Evolutionary conservation across 2,113 vertebrate species (phyloP).

Genomic region (Takifugu bimaculatus): DNA sequence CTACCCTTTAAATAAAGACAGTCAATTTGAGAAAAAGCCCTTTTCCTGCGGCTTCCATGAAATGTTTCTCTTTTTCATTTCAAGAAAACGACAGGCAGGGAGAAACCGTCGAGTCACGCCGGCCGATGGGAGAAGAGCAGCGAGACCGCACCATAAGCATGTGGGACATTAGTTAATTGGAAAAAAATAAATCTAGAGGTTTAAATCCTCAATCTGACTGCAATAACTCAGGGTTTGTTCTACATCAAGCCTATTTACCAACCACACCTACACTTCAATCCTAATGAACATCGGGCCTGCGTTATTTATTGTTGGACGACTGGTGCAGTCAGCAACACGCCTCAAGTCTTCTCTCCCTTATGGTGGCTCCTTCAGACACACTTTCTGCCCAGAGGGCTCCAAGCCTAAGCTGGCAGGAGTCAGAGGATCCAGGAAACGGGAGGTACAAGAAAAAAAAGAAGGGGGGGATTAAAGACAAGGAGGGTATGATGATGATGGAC

Average conservation of each 20-base stretch:
- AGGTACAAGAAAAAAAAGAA: constrained; percentile 28
- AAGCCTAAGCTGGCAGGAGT: constrained; percentile 42
- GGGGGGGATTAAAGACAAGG: constrained; percentile 29
- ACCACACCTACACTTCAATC: not conserved
- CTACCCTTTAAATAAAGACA: too few relatives aligned
- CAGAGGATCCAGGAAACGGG: constrained; percentile 26
- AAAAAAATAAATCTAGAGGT: constrained; percentile 12
- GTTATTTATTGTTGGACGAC: constrained; percentile 1
- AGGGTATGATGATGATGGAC: constrained; percentile 11
- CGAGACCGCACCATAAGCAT: constrained; percentile 14
- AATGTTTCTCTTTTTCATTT: not conserved
- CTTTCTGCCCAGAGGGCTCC: constrained; percentile 25
- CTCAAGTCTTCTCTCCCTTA: not conserved
- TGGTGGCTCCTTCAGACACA: constrained; percentile 31
- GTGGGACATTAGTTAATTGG: constrained; percentile 49
- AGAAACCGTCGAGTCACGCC: constrained; percentile 21
- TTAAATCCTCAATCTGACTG: constrained; percentile 42
- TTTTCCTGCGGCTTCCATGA: not conserved
- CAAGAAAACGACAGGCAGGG: not conserved
- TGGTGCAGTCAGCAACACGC: constrained; percentile 10
- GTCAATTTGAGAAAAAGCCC: too few relatives aligned
- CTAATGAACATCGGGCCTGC: constrained; percentile 4
- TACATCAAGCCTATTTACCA: constrained; percentile 6
- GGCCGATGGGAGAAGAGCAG: constrained; percentile 3
- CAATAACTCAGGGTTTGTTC: constrained; percentile 37